These are phyloP conservation scores for Sarcophilus harrisii DNA, from an alignment of 2,797 vertebrate genomes.

Conservation along the genomic window DNA sequence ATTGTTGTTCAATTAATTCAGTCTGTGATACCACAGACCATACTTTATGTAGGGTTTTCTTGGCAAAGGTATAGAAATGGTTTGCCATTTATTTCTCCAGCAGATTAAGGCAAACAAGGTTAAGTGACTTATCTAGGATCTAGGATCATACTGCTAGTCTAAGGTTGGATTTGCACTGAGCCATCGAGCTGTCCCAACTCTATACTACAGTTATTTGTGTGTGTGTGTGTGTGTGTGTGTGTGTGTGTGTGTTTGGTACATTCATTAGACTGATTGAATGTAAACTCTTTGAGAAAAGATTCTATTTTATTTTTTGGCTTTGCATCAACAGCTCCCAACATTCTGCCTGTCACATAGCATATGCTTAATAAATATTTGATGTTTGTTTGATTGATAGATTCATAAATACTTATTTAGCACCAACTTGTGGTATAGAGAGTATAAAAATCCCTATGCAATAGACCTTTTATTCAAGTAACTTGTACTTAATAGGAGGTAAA, in stretches of 20 bases:
- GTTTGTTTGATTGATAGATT: background rate
- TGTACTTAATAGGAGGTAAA: background rate
- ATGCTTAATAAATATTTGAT: background rate
- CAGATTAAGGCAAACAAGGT: background rate
- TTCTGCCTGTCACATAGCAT: background rate
- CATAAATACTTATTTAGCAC: background rate
- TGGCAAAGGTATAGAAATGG: background rate
- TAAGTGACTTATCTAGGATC: background rate
- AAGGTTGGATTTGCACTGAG: background rate
- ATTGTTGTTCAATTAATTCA: background rate
- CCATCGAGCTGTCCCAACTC: background rate
- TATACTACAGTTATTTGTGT: background rate
- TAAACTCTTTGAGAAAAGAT: background rate
- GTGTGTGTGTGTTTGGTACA: background rate
- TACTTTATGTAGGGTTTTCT: background rate
- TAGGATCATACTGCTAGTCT: background rate
- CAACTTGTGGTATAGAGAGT: background rate
- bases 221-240: background rate
- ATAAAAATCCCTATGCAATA: background rate
- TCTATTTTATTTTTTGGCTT: background rate
- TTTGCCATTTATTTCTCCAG: background rate
- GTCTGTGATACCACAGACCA: background rate
- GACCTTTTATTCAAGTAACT: background rate
- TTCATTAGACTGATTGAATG: background rate
- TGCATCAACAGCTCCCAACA: background rate